Evolutionary conservation across 2,888 invertebrate species (phyloP).

Genomic region (Scaptomyza tumidula): DNA sequence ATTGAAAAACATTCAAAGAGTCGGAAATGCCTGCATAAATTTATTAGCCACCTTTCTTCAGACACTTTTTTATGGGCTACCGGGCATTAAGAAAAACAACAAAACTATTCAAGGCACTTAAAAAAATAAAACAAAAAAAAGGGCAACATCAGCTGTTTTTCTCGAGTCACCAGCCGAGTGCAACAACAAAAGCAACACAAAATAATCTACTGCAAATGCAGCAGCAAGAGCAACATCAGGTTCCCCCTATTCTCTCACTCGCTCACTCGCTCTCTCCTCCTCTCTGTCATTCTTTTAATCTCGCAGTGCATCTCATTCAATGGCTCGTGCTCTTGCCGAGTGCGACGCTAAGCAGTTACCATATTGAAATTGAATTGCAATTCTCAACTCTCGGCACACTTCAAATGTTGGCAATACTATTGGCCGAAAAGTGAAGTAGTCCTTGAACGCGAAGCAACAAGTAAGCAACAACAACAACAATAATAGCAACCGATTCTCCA

Average conservation of each 20-base stretch:
- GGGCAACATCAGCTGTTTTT: conserved; percentile 49
- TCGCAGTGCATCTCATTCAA: conserved; percentile 10
- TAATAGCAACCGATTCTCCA: conserved; percentile 5
- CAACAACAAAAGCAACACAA: conserved; percentile 8
- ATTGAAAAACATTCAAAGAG: not conserved
- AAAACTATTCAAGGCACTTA: conserved; percentile 20
- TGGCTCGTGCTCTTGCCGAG: conserved; percentile 10
- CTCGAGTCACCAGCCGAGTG: conserved; percentile 6
- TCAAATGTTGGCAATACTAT: conserved; percentile 21
- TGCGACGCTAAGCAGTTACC: conserved; percentile 16
- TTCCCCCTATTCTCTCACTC: conserved; percentile 25
- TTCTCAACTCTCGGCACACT: conserved; percentile 37
- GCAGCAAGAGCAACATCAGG: conserved; percentile 25
- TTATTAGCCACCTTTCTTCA: too few species aligned
- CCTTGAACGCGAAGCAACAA: conserved; percentile 41
- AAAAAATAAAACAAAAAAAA: conserved; percentile 10
- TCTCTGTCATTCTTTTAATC: conserved; percentile 7
- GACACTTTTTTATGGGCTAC: conserved; percentile 4
- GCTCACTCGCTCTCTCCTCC: not conserved
- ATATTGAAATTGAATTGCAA: conserved; percentile 31
- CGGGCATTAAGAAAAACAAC: conserved; percentile 13
- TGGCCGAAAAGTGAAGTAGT: conserved; percentile 27
- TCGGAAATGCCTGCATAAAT: not conserved
- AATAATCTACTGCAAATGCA: conserved; percentile 19
- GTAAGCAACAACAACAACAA: conserved; percentile 16